A percentile compares a stretch with the other conserved stretches of the same genome.
Evolutionary conservation across 2,797 vertebrate species (phyloP).

Genomic region (Coregonus suidteri): DNA sequence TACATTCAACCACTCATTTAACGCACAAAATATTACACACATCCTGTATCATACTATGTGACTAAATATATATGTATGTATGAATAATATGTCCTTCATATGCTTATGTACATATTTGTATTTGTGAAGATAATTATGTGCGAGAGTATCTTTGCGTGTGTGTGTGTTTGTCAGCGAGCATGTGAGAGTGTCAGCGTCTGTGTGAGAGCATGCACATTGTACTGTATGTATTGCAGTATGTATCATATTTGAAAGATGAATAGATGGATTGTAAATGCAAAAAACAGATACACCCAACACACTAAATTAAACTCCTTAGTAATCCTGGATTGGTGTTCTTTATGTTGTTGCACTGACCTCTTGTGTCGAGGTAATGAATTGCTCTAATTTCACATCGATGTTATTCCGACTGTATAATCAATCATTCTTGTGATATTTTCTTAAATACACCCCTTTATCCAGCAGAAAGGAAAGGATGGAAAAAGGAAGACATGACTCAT

Average conservation of each 20-base stretch:
- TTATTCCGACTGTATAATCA: too few species aligned
- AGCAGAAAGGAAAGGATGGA: conserved; percentile 6
- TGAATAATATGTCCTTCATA: not conserved
- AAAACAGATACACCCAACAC: not conserved
- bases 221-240: not conserved
- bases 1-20: conserved; percentile 1
- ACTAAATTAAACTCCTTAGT: conserved; percentile 45
- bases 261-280: conserved; percentile 14
- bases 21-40: not conserved
- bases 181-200: not conserved
- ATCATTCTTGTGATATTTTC: too few species aligned
- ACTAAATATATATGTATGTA: not conserved
- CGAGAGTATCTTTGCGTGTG: not conserved
- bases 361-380: conserved; percentile 33
- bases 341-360: conserved; percentile 44
- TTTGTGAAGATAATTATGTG: conserved; percentile 32
- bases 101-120: conserved; percentile 12
- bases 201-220: conserved; percentile 19
- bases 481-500: conserved; percentile 68
- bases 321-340: conserved; percentile 23
- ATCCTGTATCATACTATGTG: not conserved
- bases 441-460: not conserved
- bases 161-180: conserved; percentile 15
- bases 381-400: too few species aligned
- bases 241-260: not conserved